A percentile compares a stretch with the other conserved stretches of the same genome.
phyloP scores from a whole-genome alignment of 2,113 vertebrate genomes.

The Indicator maculatus region DNA sequence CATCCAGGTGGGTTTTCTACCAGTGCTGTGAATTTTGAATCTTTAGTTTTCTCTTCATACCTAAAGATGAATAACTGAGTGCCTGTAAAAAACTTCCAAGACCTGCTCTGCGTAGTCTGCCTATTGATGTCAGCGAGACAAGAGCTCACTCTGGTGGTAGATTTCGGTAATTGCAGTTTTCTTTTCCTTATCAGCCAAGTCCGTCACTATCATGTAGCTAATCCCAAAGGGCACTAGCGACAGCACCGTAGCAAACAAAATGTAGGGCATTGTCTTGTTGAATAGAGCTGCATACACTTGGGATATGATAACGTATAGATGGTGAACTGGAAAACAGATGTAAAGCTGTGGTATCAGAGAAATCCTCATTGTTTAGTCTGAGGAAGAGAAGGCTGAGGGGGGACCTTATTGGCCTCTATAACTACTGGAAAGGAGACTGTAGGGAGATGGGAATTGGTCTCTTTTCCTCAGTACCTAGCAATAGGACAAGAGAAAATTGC shows the following conservation, averaged over 20 bases:
- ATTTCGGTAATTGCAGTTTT: not conserved
- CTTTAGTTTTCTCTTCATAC: not conserved
- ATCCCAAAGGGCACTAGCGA: not conserved
- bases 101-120: rapidly evolving
- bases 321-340: not conserved
- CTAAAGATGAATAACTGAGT: not conserved
- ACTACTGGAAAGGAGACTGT: too few species aligned
- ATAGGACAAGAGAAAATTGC: too few species aligned
- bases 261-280: not conserved
- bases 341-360: not conserved
- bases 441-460: too few species aligned
- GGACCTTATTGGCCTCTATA: too few species aligned
- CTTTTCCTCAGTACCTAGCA: too few species aligned
- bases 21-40: not conserved
- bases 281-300: not conserved
- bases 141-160: constrained; percentile 42
- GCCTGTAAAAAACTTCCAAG: not conserved
- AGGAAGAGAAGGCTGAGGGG: too few species aligned
- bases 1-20: not conserved
- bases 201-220: not conserved
- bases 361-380: not conserved
- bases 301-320: rapidly evolving
- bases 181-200: not conserved
- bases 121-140: not conserved
- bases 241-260: not conserved